Evolutionary conservation across 2,888 invertebrate genomes (phyloP), one percentile per base, ranked within the genome.

Genomic region (Meteorus colon): DNA sequence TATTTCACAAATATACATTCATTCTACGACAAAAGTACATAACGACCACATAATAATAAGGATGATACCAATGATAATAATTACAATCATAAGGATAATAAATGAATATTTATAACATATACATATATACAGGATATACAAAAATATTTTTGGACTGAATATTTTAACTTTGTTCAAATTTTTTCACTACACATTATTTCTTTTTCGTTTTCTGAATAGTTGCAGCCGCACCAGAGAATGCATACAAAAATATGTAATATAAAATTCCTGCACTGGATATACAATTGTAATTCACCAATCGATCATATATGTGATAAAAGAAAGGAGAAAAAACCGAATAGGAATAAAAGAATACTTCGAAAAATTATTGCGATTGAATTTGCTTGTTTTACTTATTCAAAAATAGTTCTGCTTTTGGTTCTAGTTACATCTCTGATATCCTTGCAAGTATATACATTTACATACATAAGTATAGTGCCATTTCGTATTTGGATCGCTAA

Each of bases 1-100:
- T 77, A 55, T 70, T 74, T 45, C 48, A 66, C 70, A 51, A 77
- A 74, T 77, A 77, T 74, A 77, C 67, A 31, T 73, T 55, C 19
- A 55, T 55, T 55, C 19, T 55, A 55, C 55, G 10, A 19, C 55
- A 19, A 55, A 55, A 55, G n/a, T 19, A 8, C 10, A 55, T 55
- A 55, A 24, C n/a, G 48, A 16, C 4, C 48, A 48, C 1, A n/a
- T 55, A 19, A 55, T 19, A 6, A 19, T 19, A 19, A 51, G 1
- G n/a, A 51, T 51, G 5, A 51, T 51, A 51, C 14, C 16, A 51
- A 51, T 51, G n/a, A 55, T 55, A 55, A 55, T 19, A 24, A 55
- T n/a, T 48, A n/a, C 14, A 48, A 48, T 48, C 16, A 48, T 48
- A n/a, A 48, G 4, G 5, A 48, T 48, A 48, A n/a, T 16, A 10